Conservation (phyloP, 2,888 invertebrate species). For the Hartigia nigra region DNA sequence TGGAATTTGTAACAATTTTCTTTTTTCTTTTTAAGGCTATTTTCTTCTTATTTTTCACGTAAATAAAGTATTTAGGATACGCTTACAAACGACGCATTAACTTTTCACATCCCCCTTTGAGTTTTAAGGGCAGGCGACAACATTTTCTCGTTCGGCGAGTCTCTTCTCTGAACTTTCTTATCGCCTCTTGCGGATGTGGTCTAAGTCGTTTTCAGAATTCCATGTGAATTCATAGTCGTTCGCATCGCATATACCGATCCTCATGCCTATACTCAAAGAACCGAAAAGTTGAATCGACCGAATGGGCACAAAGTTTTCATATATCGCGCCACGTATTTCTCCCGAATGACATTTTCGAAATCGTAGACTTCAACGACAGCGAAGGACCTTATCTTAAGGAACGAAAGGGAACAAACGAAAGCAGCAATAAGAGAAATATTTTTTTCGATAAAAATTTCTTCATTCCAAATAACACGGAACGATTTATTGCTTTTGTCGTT, state of each 20-base stretch:
- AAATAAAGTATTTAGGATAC: no score
- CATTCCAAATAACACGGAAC: neutral
- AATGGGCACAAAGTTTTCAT: neutral
- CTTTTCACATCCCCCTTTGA: neutral
- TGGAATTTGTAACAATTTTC: no score
- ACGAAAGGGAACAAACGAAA: neutral
- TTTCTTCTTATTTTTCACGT: no score
- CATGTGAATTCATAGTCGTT: neutral
- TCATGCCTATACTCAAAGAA: neutral
- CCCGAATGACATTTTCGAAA: neutral
- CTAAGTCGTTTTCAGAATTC: neutral
- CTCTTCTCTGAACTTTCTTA: neutral
- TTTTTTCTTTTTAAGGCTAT: no score
- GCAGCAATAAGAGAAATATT: neutral
- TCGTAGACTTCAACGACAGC: no score
- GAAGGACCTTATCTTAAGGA: no score
- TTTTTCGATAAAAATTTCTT: neutral
- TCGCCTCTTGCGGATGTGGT: neutral
- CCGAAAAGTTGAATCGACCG: neutral
- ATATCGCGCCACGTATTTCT: neutral
- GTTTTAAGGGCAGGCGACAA: neutral
- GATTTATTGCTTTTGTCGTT: neutral
- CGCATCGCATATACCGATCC: neutral
- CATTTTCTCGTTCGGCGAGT: neutral
- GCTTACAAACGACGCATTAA: no score